Percentiles rank a stretch among this genome's conserved stretches.
Evolutionary conservation across 2,797 vertebrate species (phyloP).

Genomic region (Hafferia zeledoni): DNA sequence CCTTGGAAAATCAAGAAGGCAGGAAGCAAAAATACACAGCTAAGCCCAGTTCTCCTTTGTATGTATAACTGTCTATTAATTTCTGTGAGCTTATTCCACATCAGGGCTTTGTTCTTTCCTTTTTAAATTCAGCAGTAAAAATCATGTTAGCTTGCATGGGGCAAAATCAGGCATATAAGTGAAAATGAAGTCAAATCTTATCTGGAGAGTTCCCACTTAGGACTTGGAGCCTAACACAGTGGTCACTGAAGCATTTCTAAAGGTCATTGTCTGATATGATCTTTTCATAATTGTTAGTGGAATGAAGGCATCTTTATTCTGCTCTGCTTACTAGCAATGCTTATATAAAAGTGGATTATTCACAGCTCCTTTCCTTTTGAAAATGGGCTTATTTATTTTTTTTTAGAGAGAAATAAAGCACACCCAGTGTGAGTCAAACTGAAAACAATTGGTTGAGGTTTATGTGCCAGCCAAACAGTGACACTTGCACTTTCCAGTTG

Average conservation of each 20-base stretch:
- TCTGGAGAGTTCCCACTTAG: slow-evolving; percentile 26
- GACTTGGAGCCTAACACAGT: slow-evolving; percentile 1
- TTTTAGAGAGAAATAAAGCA: background rate
- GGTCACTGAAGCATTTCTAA: slow-evolving; percentile 46
- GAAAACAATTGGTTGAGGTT: background rate
- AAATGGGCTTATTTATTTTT: background rate
- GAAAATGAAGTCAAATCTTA: slow-evolving; percentile 22
- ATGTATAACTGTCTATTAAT: background rate
- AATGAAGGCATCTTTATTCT: slow-evolving; percentile 64
- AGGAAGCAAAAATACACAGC: background rate
- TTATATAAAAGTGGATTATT: slow-evolving; percentile 33
- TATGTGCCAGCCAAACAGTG: background rate
- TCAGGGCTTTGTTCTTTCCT: background rate
- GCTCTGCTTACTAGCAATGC: slow-evolving; percentile 45
- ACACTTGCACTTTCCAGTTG: background rate
- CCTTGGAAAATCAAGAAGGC: slow-evolving; percentile 55
- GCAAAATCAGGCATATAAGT: slow-evolving; percentile 14
- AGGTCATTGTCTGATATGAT: slow-evolving; percentile 54
- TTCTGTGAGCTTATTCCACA: background rate
- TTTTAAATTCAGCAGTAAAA: slow-evolving; percentile 27
- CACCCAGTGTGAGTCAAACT: background rate
- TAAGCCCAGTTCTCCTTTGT: background rate
- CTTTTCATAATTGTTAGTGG: slow-evolving; percentile 56
- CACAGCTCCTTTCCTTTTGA: slow-evolving; percentile 35
- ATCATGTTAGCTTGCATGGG: background rate